Evolutionary conservation across 1,140 invertebrate genomes (phyloP).

Genomic region (Diorhabda carinulata): DNA sequence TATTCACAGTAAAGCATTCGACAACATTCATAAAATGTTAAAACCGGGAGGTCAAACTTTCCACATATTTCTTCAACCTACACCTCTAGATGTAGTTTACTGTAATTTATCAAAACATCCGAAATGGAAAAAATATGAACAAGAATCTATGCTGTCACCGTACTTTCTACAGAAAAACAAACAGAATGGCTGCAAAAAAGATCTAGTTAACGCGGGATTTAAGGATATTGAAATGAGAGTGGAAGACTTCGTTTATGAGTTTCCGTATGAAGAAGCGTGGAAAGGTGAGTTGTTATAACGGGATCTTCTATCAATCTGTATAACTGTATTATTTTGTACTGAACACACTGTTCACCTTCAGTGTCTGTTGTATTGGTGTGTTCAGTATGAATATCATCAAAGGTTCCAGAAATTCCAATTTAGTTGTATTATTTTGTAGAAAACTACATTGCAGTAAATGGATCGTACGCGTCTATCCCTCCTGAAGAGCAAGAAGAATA

Average conservation of each 20-base stretch:
- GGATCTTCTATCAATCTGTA: too few species aligned
- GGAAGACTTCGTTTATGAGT: not conserved
- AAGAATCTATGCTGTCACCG: slow-evolving; percentile 1
- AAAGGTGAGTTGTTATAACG: not conserved
- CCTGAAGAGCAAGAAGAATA: too few species aligned
- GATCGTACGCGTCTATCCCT: too few species aligned
- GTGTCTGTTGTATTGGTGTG: too few species aligned
- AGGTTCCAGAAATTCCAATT: too few species aligned
- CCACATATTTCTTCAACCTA: not conserved
- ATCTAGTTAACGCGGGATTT: not conserved
- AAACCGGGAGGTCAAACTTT: slow-evolving; percentile 11
- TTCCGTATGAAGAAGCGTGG: not conserved
- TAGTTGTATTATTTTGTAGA: too few species aligned
- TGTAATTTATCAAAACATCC: not conserved
- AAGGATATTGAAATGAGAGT: not conserved
- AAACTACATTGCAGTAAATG: too few species aligned
- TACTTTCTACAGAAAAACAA: not conserved
- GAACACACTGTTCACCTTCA: too few species aligned
- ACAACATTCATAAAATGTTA: slow-evolving; percentile 8
- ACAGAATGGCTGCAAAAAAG: not conserved
- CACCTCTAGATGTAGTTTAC: not conserved
- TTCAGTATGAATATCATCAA: too few species aligned
- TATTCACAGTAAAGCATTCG: not conserved
- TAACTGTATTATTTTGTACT: too few species aligned
- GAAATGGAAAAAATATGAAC: slow-evolving; percentile 9